These are phyloP conservation scores for Macquaria australasica DNA, from an alignment of 2,113 vertebrate species.

Conservation along the genomic window DNA sequence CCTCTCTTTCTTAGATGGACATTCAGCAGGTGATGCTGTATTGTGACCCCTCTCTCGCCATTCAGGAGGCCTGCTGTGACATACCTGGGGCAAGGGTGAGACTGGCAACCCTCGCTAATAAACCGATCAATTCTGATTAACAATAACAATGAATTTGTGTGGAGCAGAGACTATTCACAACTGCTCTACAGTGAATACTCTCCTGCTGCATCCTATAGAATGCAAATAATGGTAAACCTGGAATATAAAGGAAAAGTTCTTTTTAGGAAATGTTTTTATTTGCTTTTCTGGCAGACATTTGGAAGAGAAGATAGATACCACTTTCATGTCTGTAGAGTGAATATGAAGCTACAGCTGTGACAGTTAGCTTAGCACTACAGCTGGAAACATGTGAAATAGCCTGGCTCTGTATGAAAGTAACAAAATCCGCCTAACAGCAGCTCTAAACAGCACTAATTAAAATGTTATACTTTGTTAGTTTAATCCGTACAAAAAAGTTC, in stretches of 20 bases:
- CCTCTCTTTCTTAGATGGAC: constrained; percentile 86
- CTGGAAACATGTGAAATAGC: background rate
- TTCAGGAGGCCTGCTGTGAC: constrained; percentile 94
- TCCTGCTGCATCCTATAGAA: background rate
- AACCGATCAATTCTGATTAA: background rate
- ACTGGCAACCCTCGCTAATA: background rate
- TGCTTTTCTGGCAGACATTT: background rate
- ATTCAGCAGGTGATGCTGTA: constrained; percentile 94
- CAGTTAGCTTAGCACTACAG: background rate
- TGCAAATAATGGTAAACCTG: background rate
- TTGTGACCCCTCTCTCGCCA: constrained; percentile 89
- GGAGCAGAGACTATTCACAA: background rate
- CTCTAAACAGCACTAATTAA: background rate
- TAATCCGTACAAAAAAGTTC: background rate
- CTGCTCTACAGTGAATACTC: background rate
- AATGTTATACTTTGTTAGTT: background rate
- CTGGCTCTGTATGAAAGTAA: background rate
- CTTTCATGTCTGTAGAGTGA: background rate
- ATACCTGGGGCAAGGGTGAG: constrained; percentile 90
- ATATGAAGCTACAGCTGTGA: background rate
- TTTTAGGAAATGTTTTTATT: background rate
- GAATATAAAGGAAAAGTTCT: background rate
- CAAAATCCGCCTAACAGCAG: background rate
- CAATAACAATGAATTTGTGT: background rate
- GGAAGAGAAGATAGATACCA: too few relatives aligned